Conservation (phyloP, 1,140 invertebrate genomes). For the Lepidostoma basale region DNA sequence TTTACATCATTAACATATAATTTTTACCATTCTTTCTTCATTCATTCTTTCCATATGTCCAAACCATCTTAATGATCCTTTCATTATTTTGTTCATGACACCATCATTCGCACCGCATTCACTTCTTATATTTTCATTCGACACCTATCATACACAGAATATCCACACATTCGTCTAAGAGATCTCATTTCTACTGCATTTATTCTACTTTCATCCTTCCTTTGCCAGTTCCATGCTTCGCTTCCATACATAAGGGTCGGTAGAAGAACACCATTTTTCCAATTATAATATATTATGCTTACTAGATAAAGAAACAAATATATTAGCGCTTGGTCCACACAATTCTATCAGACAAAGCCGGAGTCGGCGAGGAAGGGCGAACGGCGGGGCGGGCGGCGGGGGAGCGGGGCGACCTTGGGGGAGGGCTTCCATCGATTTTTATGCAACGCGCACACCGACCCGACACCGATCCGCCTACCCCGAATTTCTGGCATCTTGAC, state of each 20-base stretch:
- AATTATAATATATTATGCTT: background rate
- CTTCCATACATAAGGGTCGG: background rate
- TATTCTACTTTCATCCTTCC: too few relatives aligned
- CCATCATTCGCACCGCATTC: too few relatives aligned
- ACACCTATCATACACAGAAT: too few relatives aligned
- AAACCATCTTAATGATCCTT: too few relatives aligned
- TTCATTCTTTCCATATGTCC: too few relatives aligned
- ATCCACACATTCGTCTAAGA: too few relatives aligned
- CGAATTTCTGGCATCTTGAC: conserved; percentile 21
- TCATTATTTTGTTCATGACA: too few relatives aligned
- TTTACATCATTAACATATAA: too few relatives aligned
- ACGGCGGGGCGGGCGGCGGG: too few relatives aligned
- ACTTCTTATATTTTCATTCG: too few relatives aligned
- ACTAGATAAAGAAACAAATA: background rate
- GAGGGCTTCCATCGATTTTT: conserved; percentile 16
- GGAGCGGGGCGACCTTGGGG: conserved; percentile 11
- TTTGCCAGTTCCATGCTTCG: background rate
- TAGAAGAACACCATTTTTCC: background rate
- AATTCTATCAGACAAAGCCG: background rate
- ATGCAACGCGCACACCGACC: conserved; percentile 23
- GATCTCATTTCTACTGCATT: too few relatives aligned
- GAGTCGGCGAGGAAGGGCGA: background rate
- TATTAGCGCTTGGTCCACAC: background rate
- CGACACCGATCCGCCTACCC: conserved; percentile 18
- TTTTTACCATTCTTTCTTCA: too few relatives aligned